These are phyloP conservation scores for Eolophus roseicapilla DNA, from an alignment of 2,113 vertebrate species.

Conservation along the genomic window DNA sequence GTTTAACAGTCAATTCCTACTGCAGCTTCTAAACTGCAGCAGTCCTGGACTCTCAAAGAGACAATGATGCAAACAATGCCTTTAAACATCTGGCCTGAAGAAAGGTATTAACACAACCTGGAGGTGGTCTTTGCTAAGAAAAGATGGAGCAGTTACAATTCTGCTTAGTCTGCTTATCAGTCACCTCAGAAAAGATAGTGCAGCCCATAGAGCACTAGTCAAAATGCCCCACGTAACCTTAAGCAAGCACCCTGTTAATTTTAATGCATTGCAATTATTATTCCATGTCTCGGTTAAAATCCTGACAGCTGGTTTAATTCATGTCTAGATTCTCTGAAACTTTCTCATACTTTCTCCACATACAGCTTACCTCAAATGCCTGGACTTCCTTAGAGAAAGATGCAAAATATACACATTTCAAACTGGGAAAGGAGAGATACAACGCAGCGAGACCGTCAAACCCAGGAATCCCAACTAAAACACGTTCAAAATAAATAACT, in stretches of 20 bases:
- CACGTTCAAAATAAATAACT: slow-evolving; percentile 51
- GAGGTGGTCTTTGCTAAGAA: neutral
- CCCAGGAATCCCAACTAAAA: slow-evolving; percentile 8
- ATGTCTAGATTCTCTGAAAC: neutral
- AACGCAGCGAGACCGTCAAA: neutral
- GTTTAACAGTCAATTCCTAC: neutral
- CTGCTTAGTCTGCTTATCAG: neutral
- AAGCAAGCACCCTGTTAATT: neutral
- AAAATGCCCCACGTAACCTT: neutral
- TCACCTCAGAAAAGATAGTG: neutral
- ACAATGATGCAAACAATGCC: neutral
- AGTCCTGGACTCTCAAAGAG: neutral
- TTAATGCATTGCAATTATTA: neutral
- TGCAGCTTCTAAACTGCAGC: neutral
- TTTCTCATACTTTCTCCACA: neutral
- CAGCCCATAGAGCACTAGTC: neutral
- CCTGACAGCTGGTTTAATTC: slow-evolving; percentile 27
- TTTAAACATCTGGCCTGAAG: neutral
- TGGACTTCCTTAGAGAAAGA: slow-evolving; percentile 1
- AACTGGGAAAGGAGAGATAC: slow-evolving; percentile 14
- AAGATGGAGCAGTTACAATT: neutral
- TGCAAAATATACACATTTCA: slow-evolving; percentile 31
- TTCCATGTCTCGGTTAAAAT: neutral
- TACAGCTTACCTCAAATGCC: neutral
- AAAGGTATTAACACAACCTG: neutral